phyloP scores from a whole-genome alignment of 2,797 vertebrate species.

The Adelosebastes latens region DNA sequence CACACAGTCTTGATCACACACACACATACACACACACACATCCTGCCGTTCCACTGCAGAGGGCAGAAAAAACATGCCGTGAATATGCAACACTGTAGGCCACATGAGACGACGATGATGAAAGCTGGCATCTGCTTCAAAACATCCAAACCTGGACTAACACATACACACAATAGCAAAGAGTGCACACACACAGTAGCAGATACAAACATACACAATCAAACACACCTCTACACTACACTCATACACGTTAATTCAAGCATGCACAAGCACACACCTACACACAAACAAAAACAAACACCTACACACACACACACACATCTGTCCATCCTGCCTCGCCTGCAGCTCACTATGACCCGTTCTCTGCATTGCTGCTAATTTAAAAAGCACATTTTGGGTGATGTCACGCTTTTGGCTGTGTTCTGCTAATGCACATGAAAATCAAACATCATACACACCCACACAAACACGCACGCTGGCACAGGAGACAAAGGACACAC shows the following conservation, averaged over 20 bases:
- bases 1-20: conserved; percentile 24
- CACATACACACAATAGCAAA: neutral
- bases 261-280: neutral
- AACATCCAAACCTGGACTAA: conserved; percentile 28
- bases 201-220: neutral
- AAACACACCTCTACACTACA: neutral
- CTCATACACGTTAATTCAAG: neutral
- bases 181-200: neutral
- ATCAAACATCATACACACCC: conserved; percentile 25
- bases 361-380: conserved; percentile 30
- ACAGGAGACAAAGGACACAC: conserved; percentile 33
- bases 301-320: neutral
- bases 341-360: conserved; percentile 39
- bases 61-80: conserved; percentile 42
- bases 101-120: conserved; percentile 42
- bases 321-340: conserved; percentile 27
- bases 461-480: neutral
- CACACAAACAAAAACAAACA: neutral
- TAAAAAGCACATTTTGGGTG: conserved; percentile 54
- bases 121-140: conserved; percentile 48
- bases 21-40: conserved; percentile 1
- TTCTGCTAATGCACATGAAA: conserved; percentile 13
- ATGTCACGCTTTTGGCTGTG: conserved; percentile 53
- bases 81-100: conserved; percentile 43
- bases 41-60: conserved; percentile 42